Evolutionary conservation across 2,888 invertebrate species (phyloP), one percentile per base, ranked within the genome.

Genomic region (Artemia sinica): DNA sequence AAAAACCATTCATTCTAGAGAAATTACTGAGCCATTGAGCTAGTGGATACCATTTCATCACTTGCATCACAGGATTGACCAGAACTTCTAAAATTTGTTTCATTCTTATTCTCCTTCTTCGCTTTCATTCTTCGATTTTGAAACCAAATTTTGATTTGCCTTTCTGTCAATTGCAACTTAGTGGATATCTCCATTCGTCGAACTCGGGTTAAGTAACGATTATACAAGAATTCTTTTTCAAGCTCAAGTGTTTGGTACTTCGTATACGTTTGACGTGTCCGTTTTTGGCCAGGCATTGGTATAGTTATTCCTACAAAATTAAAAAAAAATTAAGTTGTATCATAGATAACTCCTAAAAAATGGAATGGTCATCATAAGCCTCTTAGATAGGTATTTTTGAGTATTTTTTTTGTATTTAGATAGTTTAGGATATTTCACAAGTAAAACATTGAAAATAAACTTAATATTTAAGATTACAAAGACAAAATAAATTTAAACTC

Each of bases 41-140:
- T 58, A 9, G 63, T 58, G 28, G 63, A 58, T 18, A 58, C 63
- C 28, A 58, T 28, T 18, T 58, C 28, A 58, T 58, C 63, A 58
- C 63, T 18, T 28, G 63, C n/a, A 10, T 58, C 63, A 58, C n/a
- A 58, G 10, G 14, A 18, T 8, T 58, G 63, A 28, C 28, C 63
- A 18, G n/a, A 18, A 28, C 8, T 58, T n/a, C 28, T 28, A 28
- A 9, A 11, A 10, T 58, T 18, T 58, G n/a, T 28, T 8, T 58
- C 63, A 58, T 28, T 58, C 28, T 58, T 58, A 28, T 58, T 58
- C 63, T 58, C 63, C 10, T 58, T 58, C 28, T 58, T 58, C 9
- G 63, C 63, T 28, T 58, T 58, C 63, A 58, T 58, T 28, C 63
- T 58, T 58, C 63, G 63, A 58, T 58, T 58, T 10, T 58, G 63